Percentiles rank a stretch among this genome's conserved stretches.
These are phyloP conservation scores for Sciurus carolinensis DNA, from an alignment of 2,797 vertebrate species.

Conservation along the genomic window DNA sequence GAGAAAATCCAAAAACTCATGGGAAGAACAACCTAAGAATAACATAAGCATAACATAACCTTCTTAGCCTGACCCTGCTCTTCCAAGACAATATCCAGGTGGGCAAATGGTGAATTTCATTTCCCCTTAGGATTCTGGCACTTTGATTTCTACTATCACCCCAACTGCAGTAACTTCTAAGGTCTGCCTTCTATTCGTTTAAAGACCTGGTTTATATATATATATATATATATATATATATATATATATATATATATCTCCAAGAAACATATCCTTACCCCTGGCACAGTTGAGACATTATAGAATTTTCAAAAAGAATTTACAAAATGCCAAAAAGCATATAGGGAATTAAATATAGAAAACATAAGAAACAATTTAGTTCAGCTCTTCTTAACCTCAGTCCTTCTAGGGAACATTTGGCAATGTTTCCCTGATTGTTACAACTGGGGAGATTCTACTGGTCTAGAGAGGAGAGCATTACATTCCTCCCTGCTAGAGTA, in stretches of 20 bases:
- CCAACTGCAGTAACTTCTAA: not conserved
- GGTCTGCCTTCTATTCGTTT: not conserved
- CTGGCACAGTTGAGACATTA: not conserved
- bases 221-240: no score
- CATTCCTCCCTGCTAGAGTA: not conserved
- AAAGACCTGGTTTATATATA: not conserved
- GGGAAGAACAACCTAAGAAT: not conserved
- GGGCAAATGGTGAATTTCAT: not conserved
- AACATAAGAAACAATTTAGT: not conserved
- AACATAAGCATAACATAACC: not conserved
- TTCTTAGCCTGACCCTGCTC: not conserved
- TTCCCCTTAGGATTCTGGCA: not conserved
- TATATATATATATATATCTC: not conserved
- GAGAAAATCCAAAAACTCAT: not conserved
- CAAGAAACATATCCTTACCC: not conserved
- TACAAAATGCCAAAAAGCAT: not conserved
- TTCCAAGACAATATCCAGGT: not conserved
- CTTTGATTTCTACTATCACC: not conserved
- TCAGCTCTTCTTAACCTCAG: not conserved
- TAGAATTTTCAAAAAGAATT: not conserved
- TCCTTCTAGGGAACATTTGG: not conserved
- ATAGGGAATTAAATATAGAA: not conserved
- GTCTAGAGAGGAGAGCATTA: not conserved
- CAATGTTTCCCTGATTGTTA: not conserved
- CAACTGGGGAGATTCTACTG: not conserved